Percentiles rank a stretch among this genome's conserved stretches.
Conservation (phyloP, 2,113 vertebrate species). For the Hemiprocne comata region DNA sequence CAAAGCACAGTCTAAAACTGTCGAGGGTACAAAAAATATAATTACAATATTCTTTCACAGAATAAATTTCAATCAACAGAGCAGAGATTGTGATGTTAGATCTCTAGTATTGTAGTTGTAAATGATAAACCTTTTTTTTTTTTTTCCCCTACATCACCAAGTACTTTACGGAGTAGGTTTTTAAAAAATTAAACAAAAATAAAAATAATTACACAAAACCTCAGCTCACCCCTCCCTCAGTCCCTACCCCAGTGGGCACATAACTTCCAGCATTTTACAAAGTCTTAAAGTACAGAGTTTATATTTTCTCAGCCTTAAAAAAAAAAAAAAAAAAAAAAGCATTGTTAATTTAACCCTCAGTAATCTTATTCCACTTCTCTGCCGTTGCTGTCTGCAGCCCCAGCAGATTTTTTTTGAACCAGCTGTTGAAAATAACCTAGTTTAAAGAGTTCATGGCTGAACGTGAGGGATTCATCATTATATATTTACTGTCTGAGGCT, state of each 20-base stretch:
- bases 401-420: conserved; percentile 62
- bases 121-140: background rate
- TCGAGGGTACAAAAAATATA: background rate
- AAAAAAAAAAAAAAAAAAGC: background rate
- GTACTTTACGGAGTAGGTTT: background rate
- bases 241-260: background rate
- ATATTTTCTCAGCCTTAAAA: conserved; percentile 35
- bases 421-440: conserved; percentile 81
- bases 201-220: background rate
- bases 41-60: background rate
- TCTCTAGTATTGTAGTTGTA: background rate
- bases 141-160: background rate
- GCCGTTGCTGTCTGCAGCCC: conserved; percentile 41
- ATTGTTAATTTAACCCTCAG: conserved; percentile 50
- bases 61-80: background rate
- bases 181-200: background rate
- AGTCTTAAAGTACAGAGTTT: conserved; percentile 20
- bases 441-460: conserved; percentile 85
- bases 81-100: background rate
- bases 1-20: background rate
- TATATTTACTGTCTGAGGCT: conserved; percentile 95
- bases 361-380: background rate
- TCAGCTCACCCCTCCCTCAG: background rate
- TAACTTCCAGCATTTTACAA: conserved; percentile 25
- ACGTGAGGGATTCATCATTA: conserved; percentile 92